Base-by-base conservation (phyloP, 2,888 invertebrate genomes). In the Carabus problematicus region DNA sequence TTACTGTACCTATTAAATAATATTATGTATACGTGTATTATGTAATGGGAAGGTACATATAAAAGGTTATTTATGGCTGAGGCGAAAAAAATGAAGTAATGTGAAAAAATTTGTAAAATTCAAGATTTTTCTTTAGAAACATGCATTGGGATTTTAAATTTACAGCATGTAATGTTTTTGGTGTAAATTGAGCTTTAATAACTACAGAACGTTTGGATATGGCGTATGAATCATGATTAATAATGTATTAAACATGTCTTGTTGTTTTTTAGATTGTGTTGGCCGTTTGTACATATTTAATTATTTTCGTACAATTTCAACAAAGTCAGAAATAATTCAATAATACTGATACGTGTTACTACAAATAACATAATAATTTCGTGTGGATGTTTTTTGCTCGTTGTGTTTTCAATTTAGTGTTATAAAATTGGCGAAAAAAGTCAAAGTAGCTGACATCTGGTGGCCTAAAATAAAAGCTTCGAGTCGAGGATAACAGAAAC, bases 241-340 rank as follows among this genome's bases (percentile, higher is more conserved):
- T 29, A 29, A 29, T 29, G 6, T 29, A 29, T 29, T 29, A 29
- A 29, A 29, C 29, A 2, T 29, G 29, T 29, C 6, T 29, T 29
- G 29, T 29, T 29, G 6, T n/a, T n/a, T 45, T 45, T 6, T 45
- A 45, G 45, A 45, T 45, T 45, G 8, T 52, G 41, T 63, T 52
- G 12, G 52, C 63, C 39, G 41, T 63, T 63, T 52, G 16, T 18
- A 63, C 63, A 1, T 63, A 63, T 42, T 63, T 63, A 18, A 49
- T 63, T 8, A 63, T 63, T 41, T 41, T 63, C 40, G 54, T 63
- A 52, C 63, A 63, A 41, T 63, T 63, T 63, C 63, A 63, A 41
- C 63, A 63, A 41, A 63, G 42, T 63, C 42, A 49, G 7, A 47
- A 47, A 29, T 16, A 52, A n/a, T 16, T 9, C 3, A 7, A 52